These are phyloP conservation scores for Drosophila equinoxialis DNA, from an alignment of 1,140 invertebrate genomes.

Conservation along the genomic window DNA sequence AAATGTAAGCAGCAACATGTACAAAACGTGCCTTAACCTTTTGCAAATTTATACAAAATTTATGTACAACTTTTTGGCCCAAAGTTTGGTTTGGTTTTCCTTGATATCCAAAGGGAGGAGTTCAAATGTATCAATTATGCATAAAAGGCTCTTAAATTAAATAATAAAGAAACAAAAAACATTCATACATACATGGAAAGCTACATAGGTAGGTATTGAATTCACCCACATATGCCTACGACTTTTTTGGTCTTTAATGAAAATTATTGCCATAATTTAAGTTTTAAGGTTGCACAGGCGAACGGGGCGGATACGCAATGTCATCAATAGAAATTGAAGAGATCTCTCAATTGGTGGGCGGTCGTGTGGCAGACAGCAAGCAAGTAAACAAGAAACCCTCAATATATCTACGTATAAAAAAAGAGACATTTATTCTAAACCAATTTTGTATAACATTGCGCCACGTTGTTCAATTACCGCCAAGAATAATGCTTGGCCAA, in stretches of 20 bases:
- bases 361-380: conserved; percentile 42
- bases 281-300: neutral
- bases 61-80: conserved; percentile 8
- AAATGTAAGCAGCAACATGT: conserved; percentile 12
- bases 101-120: neutral
- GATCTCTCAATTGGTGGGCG: conserved; percentile 54
- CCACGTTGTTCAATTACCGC: conserved; percentile 76
- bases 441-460: conserved; percentile 63
- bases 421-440: conserved; percentile 67
- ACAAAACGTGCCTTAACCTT: conserved; percentile 12
- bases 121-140: conserved; percentile 13
- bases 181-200: neutral
- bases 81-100: neutral
- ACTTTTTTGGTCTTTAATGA: neutral
- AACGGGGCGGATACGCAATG: conserved; percentile 32
- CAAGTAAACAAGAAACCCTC: neutral
- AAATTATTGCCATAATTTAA: conserved; percentile 9
- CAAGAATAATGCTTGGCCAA: conserved; percentile 69
- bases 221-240: neutral
- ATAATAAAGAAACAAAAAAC: neutral
- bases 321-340: conserved; percentile 64
- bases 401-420: neutral
- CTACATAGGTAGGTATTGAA: neutral
- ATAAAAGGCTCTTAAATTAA: conserved; percentile 13
- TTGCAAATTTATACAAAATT: conserved; percentile 12